A percentile compares a stretch with the other conserved stretches of the same genome.
phyloP scores from a whole-genome alignment of 2,888 invertebrate species.

The Sphinx pinastri region DNA sequence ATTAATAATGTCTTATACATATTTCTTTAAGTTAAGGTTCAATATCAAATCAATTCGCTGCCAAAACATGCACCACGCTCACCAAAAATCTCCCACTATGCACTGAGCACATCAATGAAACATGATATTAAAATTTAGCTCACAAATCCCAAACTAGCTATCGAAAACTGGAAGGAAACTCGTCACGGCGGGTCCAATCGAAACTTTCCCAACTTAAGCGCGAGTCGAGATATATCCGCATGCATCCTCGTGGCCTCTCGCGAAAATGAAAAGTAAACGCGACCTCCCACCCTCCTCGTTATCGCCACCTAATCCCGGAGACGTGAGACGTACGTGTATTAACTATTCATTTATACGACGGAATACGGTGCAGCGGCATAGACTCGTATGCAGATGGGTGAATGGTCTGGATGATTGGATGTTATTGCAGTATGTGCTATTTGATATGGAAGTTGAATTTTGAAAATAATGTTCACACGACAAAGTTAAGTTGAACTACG shows the following conservation, averaged over 20 bases:
- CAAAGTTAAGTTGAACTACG: too few relatives aligned
- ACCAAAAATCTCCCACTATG: not conserved
- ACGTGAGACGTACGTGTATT: slow-evolving; percentile 41
- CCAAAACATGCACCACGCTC: not conserved
- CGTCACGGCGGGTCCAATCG: slow-evolving; percentile 40
- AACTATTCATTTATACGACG: slow-evolving; percentile 53
- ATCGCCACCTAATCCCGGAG: slow-evolving; percentile 57
- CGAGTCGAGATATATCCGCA: slow-evolving; percentile 40
- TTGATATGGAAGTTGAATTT: not conserved
- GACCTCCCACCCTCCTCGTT: slow-evolving; percentile 49
- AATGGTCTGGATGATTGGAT: slow-evolving; percentile 1
- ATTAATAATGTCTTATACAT: too few relatives aligned
- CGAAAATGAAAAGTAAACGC: slow-evolving; percentile 68
- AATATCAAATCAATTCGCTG: not conserved
- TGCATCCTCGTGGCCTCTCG: slow-evolving; percentile 35
- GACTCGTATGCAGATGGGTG: slow-evolving; percentile 6
- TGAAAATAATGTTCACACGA: too few relatives aligned
- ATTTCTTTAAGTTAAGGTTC: too few relatives aligned
- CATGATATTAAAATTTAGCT: slow-evolving; percentile 33
- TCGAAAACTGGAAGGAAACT: slow-evolving; percentile 32
- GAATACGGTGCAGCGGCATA: slow-evolving; percentile 15
- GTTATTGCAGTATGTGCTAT: not conserved
- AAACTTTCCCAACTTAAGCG: slow-evolving; percentile 46
- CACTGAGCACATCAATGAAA: slow-evolving; percentile 25
- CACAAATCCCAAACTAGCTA: slow-evolving; percentile 29